Base-by-base conservation (phyloP, 92 coral and sea anemone genomes). In the Epizoanthus rinbou region DNA sequence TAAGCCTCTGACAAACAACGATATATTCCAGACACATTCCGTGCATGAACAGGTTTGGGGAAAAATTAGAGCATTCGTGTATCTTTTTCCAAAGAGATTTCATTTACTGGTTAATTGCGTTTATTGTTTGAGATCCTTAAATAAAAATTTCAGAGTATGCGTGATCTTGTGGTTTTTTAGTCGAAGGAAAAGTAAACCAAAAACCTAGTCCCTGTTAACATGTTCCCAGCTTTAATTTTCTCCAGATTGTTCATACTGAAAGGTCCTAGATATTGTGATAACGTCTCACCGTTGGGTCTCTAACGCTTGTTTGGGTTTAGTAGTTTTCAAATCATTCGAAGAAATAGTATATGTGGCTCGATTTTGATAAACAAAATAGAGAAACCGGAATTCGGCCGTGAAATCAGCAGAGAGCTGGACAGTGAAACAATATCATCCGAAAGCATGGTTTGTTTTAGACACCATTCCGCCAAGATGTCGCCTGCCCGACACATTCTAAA, bases 391-490 rank as follows among this genome's bases (percentile, higher is more conserved):
- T 91, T 83, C 88, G 87, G 88, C 86, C 93, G 87, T 70, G 76
- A 86, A 87, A 91, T 87, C 90, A 85, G 85, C 53, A 73, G 78
- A 82, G 86, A 88, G 89, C 87, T 87, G 76, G 91, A 58, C 91
- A 80, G 89, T 87, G 91, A 89, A 91, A 93, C 98, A 93, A 93
- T 93, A 93, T 93, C 98, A 87, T 67, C 91, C 85, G 82, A 89
- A 93, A 91, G 95, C 92, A 94, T 93, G 98, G 98, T 93, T 93
- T 93, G 98, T 91, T 91, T 93, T 93, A 93, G 98, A 93, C 95
- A 89, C 91, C 90, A 88, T 83, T 93, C 93, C 98, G 98, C 98
- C 98, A 91, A 90, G 87, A 89, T 93, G 98, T 93, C 98, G 98
- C 98, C 98, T 86, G 74, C 78, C 88, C 94, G 98, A 93, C 98